Evolutionary conservation across 2,113 vertebrate genomes (phyloP).

Genomic region (Leuciscus idus): DNA sequence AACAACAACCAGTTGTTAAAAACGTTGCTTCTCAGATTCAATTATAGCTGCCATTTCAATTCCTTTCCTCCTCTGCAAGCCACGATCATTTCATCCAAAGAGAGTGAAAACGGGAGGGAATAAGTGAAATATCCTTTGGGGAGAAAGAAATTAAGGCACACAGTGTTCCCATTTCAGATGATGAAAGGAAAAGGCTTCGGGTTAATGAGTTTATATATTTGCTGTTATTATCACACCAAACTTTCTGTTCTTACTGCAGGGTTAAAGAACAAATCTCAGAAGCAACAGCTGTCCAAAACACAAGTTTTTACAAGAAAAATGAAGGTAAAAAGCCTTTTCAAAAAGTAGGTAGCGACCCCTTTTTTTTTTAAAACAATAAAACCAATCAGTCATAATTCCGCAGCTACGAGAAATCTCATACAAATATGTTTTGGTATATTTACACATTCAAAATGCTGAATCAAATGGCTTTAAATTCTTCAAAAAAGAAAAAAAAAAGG

Average conservation of each 20-base stretch:
- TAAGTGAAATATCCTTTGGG: conserved; percentile 17
- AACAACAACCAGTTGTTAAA: conserved; percentile 31
- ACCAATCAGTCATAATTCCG: conserved; percentile 37
- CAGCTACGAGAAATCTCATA: conserved; percentile 34
- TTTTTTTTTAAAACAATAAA: not conserved
- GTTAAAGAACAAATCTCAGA: not conserved
- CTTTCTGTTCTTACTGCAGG: not conserved
- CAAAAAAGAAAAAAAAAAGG: conserved; percentile 44
- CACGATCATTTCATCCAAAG: conserved; percentile 18
- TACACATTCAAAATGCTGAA: conserved; percentile 44
- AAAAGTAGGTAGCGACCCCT: conserved; percentile 4
- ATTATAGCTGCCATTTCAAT: conserved; percentile 57
- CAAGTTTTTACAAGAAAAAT: not conserved
- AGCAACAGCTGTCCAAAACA: not conserved
- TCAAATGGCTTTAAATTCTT: conserved; percentile 1
- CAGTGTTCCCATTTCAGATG: conserved; percentile 8
- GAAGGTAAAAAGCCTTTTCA: not conserved
- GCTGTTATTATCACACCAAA: conserved; percentile 10
- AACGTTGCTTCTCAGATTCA: conserved; percentile 19
- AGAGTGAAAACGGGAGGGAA: not conserved
- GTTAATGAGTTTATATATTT: not conserved
- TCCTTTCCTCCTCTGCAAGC: conserved; percentile 45
- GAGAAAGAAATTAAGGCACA: conserved; percentile 28
- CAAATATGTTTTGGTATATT: conserved; percentile 22
- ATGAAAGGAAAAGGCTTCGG: conserved; percentile 28